These are phyloP conservation scores for Babyrousa celebensis DNA, from an alignment of 2,797 vertebrate genomes.

Conservation along the genomic window DNA sequence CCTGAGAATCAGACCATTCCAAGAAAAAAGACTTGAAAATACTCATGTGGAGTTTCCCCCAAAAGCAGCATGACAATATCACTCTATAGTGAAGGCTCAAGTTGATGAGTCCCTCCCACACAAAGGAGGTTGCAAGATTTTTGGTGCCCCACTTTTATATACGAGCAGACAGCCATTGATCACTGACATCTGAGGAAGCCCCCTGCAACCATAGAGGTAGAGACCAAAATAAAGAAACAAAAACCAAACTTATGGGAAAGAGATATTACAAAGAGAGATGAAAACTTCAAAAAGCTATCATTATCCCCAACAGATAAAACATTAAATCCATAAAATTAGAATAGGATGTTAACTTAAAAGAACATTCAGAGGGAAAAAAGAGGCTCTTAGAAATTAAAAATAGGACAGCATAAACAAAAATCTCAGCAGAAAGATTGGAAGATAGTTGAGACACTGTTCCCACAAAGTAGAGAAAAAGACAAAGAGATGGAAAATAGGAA, in stretches of 20 bases:
- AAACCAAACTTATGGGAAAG: not conserved
- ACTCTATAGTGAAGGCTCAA: not conserved
- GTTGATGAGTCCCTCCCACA: not conserved
- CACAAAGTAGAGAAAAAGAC: not conserved
- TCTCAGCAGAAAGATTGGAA: not conserved
- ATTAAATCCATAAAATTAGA: not conserved
- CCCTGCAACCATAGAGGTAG: not conserved
- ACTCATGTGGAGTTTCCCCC: not conserved
- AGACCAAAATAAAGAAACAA: constrained; percentile 40
- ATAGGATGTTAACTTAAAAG: constrained; percentile 28
- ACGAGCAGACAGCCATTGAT: not conserved
- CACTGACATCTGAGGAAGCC: not conserved
- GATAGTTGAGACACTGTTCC: not conserved
- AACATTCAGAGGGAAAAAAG: not conserved
- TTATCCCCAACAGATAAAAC: constrained; percentile 15
- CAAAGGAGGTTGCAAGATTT: not conserved
- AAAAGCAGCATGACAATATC: not conserved
- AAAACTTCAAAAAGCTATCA: not conserved
- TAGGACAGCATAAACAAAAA: constrained; percentile 6
- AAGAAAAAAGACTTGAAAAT: not conserved
- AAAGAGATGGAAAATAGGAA: not conserved
- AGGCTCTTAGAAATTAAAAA: constrained; percentile 29
- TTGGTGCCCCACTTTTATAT: not conserved
- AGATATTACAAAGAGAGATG: not conserved
- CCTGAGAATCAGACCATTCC: not conserved